These are phyloP conservation scores for Sebastes glaucus DNA, from an alignment of 2,797 vertebrate species.

Conservation along the genomic window DNA sequence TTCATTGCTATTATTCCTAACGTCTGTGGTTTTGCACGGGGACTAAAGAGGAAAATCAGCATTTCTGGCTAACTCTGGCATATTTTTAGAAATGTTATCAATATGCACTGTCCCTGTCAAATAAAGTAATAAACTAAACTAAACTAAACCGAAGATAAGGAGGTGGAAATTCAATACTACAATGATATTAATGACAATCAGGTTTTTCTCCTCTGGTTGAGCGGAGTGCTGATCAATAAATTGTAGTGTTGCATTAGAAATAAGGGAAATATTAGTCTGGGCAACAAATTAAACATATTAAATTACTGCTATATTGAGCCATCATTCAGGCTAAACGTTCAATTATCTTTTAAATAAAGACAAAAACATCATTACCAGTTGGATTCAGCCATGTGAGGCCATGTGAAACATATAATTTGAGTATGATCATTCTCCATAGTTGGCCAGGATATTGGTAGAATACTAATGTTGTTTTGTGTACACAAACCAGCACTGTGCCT, in stretches of 20 bases:
- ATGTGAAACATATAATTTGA: neutral
- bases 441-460: neutral
- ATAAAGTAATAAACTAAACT: too few relatives aligned
- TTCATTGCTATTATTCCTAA: too few relatives aligned
- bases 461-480: neutral
- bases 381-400: neutral
- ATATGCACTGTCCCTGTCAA: too few relatives aligned
- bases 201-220: neutral
- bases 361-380: neutral
- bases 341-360: neutral
- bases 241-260: neutral
- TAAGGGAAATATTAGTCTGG: neutral
- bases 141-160: neutral
- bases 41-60: too few relatives aligned
- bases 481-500: neutral
- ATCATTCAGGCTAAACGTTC: neutral
- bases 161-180: neutral
- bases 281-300: neutral
- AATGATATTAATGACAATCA: neutral
- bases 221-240: neutral
- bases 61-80: too few relatives aligned
- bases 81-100: too few relatives aligned
- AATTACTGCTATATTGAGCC: neutral
- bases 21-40: fast-evolving
- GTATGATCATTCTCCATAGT: too few relatives aligned